Evolutionary conservation across 2,888 invertebrate species (phyloP).

Genomic region (Eucera pruinosa): DNA sequence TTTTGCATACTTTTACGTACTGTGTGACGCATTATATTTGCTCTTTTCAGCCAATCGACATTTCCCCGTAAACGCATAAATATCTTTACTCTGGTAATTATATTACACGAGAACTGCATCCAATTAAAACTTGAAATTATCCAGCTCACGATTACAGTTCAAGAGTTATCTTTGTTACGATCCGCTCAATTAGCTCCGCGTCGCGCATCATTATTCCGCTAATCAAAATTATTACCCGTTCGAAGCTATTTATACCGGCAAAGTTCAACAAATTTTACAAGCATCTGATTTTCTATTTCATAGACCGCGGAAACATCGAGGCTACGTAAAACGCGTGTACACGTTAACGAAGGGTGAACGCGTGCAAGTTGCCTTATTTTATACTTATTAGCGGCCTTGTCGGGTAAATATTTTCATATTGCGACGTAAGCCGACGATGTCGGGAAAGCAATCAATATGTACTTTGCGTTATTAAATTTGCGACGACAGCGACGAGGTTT

Average conservation of each 20-base stretch:
- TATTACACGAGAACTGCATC: no score
- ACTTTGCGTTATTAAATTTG: slow-evolving; percentile 36
- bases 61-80: no score
- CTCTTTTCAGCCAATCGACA: no score
- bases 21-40: no score
- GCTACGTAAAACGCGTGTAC: not conserved
- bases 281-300: not conserved
- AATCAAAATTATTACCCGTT: not conserved
- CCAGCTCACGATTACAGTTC: no score
- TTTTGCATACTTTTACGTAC: no score
- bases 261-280: not conserved
- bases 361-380: not conserved
- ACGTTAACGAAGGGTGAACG: not conserved
- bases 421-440: slow-evolving; percentile 3
- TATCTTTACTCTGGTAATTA: no score
- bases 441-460: slow-evolving; percentile 20
- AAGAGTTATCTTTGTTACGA: no score
- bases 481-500: not conserved
- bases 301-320: not conserved
- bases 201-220: not conserved
- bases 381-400: not conserved
- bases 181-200: no score
- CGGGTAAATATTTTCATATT: slow-evolving; percentile 25
- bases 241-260: not conserved
- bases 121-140: no score